Base-by-base conservation (phyloP, 2,888 invertebrate genomes). In the Rhimphoctona megacephalus region DNA sequence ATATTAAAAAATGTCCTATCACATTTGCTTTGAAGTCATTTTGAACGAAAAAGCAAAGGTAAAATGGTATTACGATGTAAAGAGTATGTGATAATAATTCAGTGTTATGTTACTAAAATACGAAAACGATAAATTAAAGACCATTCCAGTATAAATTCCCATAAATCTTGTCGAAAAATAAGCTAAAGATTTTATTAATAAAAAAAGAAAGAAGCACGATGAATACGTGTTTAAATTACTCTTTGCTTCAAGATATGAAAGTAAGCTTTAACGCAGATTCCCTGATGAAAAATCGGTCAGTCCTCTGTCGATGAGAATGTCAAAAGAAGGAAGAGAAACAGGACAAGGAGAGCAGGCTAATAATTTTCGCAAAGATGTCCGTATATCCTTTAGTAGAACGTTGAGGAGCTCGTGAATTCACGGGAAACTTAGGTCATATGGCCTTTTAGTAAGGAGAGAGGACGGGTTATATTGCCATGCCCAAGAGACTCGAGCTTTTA, bases 401-500 rank as follows among this genome's bases (percentile, higher is more conserved):
- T 81, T 36, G 81, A 73, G 83, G 19, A 84, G 83, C 85, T 88
- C 88, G 85, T 89, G 85, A 89, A 88, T 89, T 89, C 87, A 82
- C 77, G 72, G 85, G 64, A 90, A 89, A 90, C 89, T 90, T 88
- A 81, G 89, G 86, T 89, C 88, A 76, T 89, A 88, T 88, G 89
- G 87, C 87, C 88, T 90, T 90, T 90, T 88, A 88, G 88, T 87
- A 88, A 86, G 84, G 83, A 88, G 87, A 69, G 82, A 76, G 76
- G 82, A 86, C 81, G 80, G 87, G 87, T 89, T 89, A 83, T 87
- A 88, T 80, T 79, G 78, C 79, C 79, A 81, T 30, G 79, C 87
- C 85, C 85, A 78, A 73, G 87, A 88, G 85, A 86, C 73, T 86
- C 80, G 76, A 85, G 91, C 91, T 92, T 92, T 90, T 89, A 91